Conservation (phyloP, 2,888 invertebrate species). For the Xestoiulus laeticollis region DNA sequence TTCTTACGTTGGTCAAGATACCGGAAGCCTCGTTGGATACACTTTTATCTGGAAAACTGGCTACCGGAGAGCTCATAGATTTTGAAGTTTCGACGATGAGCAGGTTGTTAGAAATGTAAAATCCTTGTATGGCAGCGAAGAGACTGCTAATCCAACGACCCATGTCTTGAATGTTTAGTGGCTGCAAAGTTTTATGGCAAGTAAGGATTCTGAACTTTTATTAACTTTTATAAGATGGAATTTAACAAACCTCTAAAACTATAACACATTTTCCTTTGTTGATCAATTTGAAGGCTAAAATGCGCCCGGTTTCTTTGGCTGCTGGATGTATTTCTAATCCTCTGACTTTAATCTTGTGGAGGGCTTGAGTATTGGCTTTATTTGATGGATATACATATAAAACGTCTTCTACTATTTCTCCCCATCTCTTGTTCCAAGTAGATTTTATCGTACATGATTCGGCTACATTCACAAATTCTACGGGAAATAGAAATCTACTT, state of each 20-base stretch:
- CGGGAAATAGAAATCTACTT: not conserved
- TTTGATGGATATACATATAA: constrained; percentile 23
- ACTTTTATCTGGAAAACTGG: not conserved
- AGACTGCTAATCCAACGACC: constrained; percentile 56
- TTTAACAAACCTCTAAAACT: constrained; percentile 53
- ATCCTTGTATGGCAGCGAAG: constrained; percentile 55
- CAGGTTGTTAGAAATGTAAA: not conserved
- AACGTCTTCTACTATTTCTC: constrained; percentile 38
- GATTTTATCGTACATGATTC: constrained; percentile 5
- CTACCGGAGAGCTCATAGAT: not conserved
- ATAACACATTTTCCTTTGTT: constrained; percentile 50
- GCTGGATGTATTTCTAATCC: constrained; percentile 54
- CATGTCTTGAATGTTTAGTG: constrained; percentile 55
- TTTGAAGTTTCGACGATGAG: constrained; percentile 22
- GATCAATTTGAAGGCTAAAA: constrained; percentile 55
- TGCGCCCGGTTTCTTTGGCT: constrained; percentile 54
- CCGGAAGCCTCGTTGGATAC: not conserved
- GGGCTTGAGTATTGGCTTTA: constrained; percentile 3
- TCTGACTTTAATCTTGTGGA: constrained; percentile 36
- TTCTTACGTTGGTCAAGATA: constrained; percentile 18
- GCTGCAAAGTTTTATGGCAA: constrained; percentile 32
- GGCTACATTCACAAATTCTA: constrained; percentile 24
- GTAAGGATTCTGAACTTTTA: not conserved
- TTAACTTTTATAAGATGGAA: not conserved
- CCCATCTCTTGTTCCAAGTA: constrained; percentile 43